Conservation (phyloP, 2,888 invertebrate genomes). For the Cantharis rufa region DNA sequence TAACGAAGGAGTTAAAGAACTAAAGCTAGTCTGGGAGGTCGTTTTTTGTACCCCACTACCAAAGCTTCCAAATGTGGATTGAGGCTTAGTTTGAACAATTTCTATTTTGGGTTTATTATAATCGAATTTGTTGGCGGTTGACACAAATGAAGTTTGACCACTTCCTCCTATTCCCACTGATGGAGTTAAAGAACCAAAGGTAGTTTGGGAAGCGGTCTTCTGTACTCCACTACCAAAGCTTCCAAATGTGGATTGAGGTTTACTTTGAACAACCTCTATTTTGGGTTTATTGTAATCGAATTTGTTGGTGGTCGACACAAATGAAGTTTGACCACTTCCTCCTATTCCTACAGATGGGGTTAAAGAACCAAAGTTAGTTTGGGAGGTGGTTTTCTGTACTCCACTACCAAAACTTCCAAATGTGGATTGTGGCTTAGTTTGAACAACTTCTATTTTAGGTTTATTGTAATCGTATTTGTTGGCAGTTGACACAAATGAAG, state of each 20-base stretch:
- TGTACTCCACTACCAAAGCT: background rate
- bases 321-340: background rate
- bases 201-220: background rate
- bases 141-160: background rate
- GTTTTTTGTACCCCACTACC: background rate
- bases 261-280: too few relatives aligned
- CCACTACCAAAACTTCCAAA: background rate
- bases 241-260: background rate
- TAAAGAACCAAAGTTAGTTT: background rate
- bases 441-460: background rate
- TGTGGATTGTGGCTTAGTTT: background rate
- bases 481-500: background rate
- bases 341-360: background rate
- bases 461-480: background rate
- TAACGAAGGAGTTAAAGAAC: background rate
- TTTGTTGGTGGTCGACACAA: background rate
- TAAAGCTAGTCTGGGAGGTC: background rate
- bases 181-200: background rate
- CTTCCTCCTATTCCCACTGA: background rate
- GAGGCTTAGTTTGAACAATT: too few relatives aligned
- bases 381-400: background rate
- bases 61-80: background rate
- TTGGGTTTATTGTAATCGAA: background rate
- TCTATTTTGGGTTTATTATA: background rate
- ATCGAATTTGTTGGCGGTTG: background rate